Percentiles rank a stretch among this genome's conserved stretches.
These are phyloP conservation scores for Oscheius myriophilus DNA, from an alignment of 2,888 invertebrate species.

Conservation along the genomic window DNA sequence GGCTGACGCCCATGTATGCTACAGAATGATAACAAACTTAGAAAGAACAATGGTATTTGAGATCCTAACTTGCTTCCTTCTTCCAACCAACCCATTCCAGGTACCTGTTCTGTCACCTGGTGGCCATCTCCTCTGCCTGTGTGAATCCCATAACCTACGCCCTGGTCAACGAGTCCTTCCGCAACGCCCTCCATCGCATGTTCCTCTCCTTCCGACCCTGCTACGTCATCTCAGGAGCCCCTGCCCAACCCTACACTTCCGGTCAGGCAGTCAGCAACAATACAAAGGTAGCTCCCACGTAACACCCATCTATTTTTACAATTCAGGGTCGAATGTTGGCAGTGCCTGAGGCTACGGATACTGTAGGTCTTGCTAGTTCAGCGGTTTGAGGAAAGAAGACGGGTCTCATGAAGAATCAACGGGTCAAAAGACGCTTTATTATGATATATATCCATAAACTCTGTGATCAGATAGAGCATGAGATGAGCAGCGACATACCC, in stretches of 20 bases:
- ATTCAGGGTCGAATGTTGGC: constrained; percentile 11
- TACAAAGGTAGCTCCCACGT: background rate
- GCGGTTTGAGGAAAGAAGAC: constrained; percentile 6
- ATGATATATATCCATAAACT: too few relatives aligned
- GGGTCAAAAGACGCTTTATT: constrained; percentile 3
- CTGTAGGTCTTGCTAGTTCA: constrained; percentile 6
- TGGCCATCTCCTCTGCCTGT: constrained; percentile 88
- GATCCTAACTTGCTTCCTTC: too few relatives aligned
- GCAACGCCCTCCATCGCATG: constrained; percentile 57
- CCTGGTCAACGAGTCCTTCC: constrained; percentile 90
- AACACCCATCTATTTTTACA: background rate
- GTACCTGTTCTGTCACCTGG: constrained; percentile 77
- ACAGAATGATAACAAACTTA: too few relatives aligned
- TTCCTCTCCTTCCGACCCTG: constrained; percentile 43
- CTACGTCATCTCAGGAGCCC: constrained; percentile 16
- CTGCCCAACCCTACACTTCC: constrained; percentile 19
- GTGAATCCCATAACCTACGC: constrained; percentile 89
- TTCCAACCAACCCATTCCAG: too few relatives aligned
- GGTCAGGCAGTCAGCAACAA: constrained; percentile 1
- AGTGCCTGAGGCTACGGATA: background rate
- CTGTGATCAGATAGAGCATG: constrained; percentile 7
- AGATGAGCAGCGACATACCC: constrained; percentile 4
- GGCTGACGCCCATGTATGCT: background rate
- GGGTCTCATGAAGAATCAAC: background rate
- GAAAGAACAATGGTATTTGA: too few relatives aligned